Conservation (phyloP, 2,113 vertebrate genomes). For the Okapia johnstoni region DNA sequence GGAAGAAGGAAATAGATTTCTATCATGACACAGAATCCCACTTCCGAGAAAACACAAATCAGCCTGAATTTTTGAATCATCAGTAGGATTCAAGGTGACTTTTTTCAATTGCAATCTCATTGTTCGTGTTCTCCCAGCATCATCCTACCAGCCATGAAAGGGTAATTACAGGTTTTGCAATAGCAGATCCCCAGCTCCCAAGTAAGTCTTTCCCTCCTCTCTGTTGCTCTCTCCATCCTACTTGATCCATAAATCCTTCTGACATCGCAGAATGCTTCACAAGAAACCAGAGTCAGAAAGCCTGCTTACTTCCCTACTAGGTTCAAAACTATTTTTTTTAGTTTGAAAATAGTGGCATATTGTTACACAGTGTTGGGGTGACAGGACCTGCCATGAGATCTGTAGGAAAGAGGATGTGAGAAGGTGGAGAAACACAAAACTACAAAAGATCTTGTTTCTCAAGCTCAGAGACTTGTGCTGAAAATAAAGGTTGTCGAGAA, state of each 20-base stretch:
- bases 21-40: slow-evolving; percentile 10
- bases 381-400: slow-evolving; percentile 4
- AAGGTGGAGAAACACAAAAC: slow-evolving; percentile 30
- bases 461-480: slow-evolving; percentile 51
- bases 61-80: neutral
- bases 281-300: slow-evolving; percentile 61
- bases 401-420: slow-evolving; percentile 11
- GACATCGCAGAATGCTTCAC: slow-evolving; percentile 59
- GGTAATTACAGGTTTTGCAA: neutral
- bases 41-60: slow-evolving; percentile 26
- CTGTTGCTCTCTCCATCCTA: neutral
- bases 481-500: slow-evolving; percentile 62
- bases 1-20: slow-evolving; percentile 18
- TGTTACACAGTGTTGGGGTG: neutral
- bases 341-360: slow-evolving; percentile 36
- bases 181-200: neutral
- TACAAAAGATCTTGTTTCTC: neutral
- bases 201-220: neutral
- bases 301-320: slow-evolving; percentile 42
- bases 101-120: slow-evolving; percentile 17
- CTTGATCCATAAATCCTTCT: slow-evolving; percentile 47
- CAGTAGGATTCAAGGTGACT: slow-evolving; percentile 27
- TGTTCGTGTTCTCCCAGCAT: slow-evolving; percentile 16
- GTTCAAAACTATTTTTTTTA: slow-evolving; percentile 40
- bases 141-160: neutral